A percentile compares a stretch with the other conserved stretches of the same genome.
phyloP scores from a whole-genome alignment of 2,888 invertebrate genomes.

The Ecliptopera silaceata region DNA sequence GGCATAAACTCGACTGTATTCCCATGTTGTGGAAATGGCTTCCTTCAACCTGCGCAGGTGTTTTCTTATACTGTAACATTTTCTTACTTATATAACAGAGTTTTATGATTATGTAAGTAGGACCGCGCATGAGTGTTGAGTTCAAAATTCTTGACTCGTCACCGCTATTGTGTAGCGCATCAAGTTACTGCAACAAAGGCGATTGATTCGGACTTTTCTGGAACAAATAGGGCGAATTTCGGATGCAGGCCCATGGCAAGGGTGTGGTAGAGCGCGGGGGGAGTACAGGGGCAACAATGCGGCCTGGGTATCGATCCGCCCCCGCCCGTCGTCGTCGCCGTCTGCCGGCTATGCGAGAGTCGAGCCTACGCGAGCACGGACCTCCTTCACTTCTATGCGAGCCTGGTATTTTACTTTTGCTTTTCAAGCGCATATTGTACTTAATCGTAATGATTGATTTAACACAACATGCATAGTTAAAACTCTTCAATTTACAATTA shows the following conservation, averaged over 20 bases:
- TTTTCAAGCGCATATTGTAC: conserved; percentile 57
- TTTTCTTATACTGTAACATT: conserved; percentile 27
- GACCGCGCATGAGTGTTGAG: conserved; percentile 2
- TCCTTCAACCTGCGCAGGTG: conserved; percentile 38
- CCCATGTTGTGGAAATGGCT: conserved; percentile 41
- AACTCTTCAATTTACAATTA: too few relatives aligned
- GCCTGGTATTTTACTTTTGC: conserved; percentile 77
- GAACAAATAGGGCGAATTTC: conserved; percentile 79
- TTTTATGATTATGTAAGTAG: too few relatives aligned
- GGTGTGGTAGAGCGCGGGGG: conserved; percentile 50
- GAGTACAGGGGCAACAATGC: conserved; percentile 74
- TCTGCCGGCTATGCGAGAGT: conserved; percentile 43
- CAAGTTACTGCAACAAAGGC: conserved; percentile 76
- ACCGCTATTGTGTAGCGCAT: conserved; percentile 52
- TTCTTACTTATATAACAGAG: conserved; percentile 18
- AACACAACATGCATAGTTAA: too few relatives aligned
- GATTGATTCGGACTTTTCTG: conserved; percentile 75
- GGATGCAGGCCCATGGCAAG: conserved; percentile 64
- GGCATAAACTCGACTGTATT: conserved; percentile 34
- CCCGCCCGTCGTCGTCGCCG: conserved; percentile 54
- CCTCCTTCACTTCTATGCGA: conserved; percentile 63
- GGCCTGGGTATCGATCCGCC: conserved; percentile 79
- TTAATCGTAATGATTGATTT: conserved; percentile 27
- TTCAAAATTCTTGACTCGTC: conserved; percentile 27
- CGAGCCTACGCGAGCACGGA: conserved; percentile 58